Percentiles rank a stretch among this genome's conserved stretches.
Conservation (phyloP, 92 coral and sea anemone species). For the Palythoa heliodiscus region DNA sequence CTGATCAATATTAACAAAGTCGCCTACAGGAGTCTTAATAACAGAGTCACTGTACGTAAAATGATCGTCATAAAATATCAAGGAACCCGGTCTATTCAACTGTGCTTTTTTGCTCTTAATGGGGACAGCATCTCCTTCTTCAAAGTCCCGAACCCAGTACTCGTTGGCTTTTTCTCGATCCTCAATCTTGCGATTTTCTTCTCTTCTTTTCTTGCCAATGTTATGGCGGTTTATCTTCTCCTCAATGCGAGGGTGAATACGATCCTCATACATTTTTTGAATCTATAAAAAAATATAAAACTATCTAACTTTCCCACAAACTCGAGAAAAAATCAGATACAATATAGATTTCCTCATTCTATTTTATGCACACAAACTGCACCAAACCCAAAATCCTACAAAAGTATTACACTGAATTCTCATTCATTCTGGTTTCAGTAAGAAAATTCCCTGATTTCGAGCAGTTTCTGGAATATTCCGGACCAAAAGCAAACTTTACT, state of each 20-base stretch:
- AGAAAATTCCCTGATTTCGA: too few relatives aligned
- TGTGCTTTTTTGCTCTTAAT: conserved; percentile 39
- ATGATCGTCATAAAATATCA: conserved; percentile 5
- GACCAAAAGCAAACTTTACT: too few relatives aligned
- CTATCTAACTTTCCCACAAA: neutral
- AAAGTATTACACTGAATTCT: too few relatives aligned
- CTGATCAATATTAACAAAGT: conserved; percentile 7
- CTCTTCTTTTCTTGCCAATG: conserved; percentile 1
- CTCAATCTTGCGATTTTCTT: conserved; percentile 8
- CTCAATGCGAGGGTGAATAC: conserved; percentile 12
- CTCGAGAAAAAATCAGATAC: neutral
- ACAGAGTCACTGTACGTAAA: conserved; percentile 1
- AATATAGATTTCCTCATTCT: neutral
- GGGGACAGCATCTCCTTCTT: conserved; percentile 32
- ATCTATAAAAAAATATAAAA: neutral
- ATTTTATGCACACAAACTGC: too few relatives aligned
- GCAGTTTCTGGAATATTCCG: too few relatives aligned
- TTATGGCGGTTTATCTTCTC: conserved; percentile 27
- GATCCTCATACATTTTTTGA: conserved; percentile 28
- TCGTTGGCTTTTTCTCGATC: neutral
- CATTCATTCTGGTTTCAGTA: too few relatives aligned
- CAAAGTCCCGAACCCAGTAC: neutral
- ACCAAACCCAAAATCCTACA: too few relatives aligned
- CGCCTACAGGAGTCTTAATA: conserved; percentile 9
- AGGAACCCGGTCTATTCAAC: neutral